These are phyloP conservation scores for Globodera rostochiensis DNA, from an alignment of 1,140 invertebrate genomes.

Conservation along the genomic window DNA sequence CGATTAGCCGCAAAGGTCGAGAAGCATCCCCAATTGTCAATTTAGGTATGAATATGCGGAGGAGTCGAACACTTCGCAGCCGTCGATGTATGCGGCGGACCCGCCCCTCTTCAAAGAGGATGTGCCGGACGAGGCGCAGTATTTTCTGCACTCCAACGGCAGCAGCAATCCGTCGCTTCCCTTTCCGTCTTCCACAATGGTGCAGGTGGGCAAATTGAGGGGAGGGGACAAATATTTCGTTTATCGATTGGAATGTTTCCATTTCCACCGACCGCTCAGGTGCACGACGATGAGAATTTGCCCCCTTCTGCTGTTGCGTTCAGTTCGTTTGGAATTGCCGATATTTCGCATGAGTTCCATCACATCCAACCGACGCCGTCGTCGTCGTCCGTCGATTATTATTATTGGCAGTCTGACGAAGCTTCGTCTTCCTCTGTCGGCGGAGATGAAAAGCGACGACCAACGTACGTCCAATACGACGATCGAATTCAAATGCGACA, in stretches of 20 bases:
- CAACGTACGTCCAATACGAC: background rate
- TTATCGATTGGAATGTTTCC: background rate
- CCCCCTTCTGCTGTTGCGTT: background rate
- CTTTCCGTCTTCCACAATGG: background rate
- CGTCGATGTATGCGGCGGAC: slow-evolving; percentile 2
- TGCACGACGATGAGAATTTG: slow-evolving; percentile 5
- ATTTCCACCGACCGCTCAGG: background rate
- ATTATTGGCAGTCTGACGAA: background rate
- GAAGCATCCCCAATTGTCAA: background rate
- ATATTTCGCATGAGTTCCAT: background rate
- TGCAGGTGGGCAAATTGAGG: background rate
- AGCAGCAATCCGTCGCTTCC: background rate
- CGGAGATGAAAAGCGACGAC: background rate
- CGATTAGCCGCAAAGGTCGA: background rate
- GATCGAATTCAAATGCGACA: background rate
- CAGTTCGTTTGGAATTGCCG: slow-evolving; percentile 4
- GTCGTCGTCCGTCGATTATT: background rate
- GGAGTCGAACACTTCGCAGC: slow-evolving; percentile 25
- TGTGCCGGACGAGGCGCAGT: slow-evolving; percentile 1
- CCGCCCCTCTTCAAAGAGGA: slow-evolving; percentile 14
- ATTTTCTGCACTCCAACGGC: slow-evolving; percentile 5
- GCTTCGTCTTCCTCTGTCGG: background rate
- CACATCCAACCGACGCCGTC: background rate
- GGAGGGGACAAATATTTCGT: background rate
- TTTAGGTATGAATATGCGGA: slow-evolving; percentile 28